Evolutionary conservation across 2,113 vertebrate species (phyloP).

Genomic region (Ascaphus truei): DNA sequence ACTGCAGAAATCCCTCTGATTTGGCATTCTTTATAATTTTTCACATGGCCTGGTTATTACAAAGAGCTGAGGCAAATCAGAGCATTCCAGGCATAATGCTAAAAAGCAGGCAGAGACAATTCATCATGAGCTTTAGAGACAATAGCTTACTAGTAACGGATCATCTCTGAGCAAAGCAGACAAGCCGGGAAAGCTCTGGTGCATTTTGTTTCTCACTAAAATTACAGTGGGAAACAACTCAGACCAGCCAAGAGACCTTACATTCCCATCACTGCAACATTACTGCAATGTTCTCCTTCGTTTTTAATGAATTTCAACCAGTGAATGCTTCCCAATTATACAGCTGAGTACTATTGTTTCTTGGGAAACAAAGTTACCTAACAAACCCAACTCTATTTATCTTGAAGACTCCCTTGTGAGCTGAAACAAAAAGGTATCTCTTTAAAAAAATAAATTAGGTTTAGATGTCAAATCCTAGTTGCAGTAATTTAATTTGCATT

Average conservation of each 20-base stretch:
- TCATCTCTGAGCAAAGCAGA: slow-evolving; percentile 32
- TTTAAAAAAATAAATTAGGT: background rate
- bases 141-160: slow-evolving; percentile 33
- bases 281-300: background rate
- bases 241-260: background rate
- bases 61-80: slow-evolving; percentile 32
- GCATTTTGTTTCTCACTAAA: slow-evolving; percentile 22
- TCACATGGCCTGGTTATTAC: slow-evolving; percentile 33
- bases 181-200: slow-evolving; percentile 29
- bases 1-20: slow-evolving; percentile 11
- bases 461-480: background rate
- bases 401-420: background rate
- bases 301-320: background rate
- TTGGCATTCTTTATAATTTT: slow-evolving; percentile 31
- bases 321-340: background rate
- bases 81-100: slow-evolving; percentile 34
- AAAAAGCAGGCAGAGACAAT: slow-evolving; percentile 29
- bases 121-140: slow-evolving; percentile 29
- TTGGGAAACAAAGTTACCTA: background rate
- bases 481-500: background rate
- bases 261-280: slow-evolving; percentile 1
- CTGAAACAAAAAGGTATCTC: background rate
- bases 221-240: slow-evolving; percentile 26
- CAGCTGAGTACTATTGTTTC: background rate
- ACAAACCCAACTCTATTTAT: background rate